Evolutionary conservation across 1,140 invertebrate species (phyloP).

Genomic region (Platorchestia sp.): DNA sequence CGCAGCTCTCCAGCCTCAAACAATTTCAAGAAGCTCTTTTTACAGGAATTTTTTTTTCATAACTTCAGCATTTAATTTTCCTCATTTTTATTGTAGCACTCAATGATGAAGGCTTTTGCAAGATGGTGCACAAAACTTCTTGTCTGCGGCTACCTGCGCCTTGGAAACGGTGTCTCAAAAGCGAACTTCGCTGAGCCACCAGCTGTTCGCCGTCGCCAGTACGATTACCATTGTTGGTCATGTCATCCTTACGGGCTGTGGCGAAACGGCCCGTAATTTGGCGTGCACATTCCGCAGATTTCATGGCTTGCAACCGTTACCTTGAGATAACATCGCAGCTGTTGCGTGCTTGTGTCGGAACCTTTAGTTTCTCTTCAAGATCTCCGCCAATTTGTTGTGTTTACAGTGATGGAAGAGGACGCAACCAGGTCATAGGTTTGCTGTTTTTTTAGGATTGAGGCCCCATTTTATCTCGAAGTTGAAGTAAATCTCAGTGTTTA

Average conservation of each 20-base stretch:
- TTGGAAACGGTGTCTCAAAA: not conserved
- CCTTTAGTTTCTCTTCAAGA: not conserved
- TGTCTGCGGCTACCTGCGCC: not conserved
- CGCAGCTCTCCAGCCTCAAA: not conserved
- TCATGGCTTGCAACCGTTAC: not conserved
- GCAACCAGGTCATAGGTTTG: not conserved
- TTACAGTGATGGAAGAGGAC: not conserved
- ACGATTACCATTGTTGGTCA: constrained; percentile 45
- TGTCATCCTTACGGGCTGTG: constrained; percentile 32
- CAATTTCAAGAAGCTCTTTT: not conserved
- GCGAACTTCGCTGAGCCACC: not conserved
- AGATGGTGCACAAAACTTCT: not conserved
- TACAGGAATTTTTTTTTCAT: not conserved
- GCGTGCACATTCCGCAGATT: constrained; percentile 1
- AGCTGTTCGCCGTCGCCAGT: not conserved
- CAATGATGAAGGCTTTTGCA: not conserved
- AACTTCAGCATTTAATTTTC: not conserved
- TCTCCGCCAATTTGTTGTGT: not conserved
- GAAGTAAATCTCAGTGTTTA: too few relatives aligned
- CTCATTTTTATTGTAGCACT: not conserved
- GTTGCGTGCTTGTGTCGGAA: not conserved
- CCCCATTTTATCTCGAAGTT: not conserved
- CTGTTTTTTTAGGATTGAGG: not conserved
- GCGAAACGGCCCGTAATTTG: constrained; percentile 33
- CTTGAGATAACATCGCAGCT: constrained; percentile 21